A percentile compares a stretch with the other conserved stretches of the same genome.
Evolutionary conservation across 2,888 invertebrate species (phyloP).

Genomic region (Spodoptera picta): DNA sequence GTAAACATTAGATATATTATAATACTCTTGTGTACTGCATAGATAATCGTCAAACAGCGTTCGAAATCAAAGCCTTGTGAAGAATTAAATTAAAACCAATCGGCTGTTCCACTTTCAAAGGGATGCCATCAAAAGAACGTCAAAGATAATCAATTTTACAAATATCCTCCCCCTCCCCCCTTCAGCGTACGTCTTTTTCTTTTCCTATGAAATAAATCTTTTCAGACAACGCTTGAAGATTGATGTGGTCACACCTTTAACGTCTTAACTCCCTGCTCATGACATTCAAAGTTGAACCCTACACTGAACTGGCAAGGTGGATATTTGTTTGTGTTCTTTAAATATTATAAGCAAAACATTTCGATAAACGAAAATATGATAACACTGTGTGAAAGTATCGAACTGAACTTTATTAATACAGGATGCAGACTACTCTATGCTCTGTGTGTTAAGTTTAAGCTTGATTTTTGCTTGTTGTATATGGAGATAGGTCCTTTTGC

Average conservation of each 20-base stretch:
- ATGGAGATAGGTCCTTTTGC: slow-evolving; percentile 58
- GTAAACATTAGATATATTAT: background rate
- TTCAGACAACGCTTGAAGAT: slow-evolving; percentile 68
- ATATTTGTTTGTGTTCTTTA: slow-evolving; percentile 18
- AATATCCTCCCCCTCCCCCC: slow-evolving; percentile 74
- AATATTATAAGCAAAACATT: slow-evolving; percentile 4
- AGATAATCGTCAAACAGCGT: slow-evolving; percentile 74
- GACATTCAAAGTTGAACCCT: slow-evolving; percentile 34
- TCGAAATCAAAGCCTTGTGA: slow-evolving; percentile 68
- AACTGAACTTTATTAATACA: slow-evolving; percentile 79
- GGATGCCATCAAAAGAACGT: slow-evolving; percentile 80
- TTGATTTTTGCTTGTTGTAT: slow-evolving; percentile 31
- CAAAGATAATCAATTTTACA: slow-evolving; percentile 87
- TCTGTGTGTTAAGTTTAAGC: slow-evolving; percentile 17
- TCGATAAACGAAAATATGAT: slow-evolving; percentile 72
- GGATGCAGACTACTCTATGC: slow-evolving; percentile 36
- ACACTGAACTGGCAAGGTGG: fast-evolving
- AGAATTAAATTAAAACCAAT: slow-evolving; percentile 85
- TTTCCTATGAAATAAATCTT: slow-evolving; percentile 80
- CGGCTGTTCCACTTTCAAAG: slow-evolving; percentile 72
- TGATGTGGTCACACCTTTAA: slow-evolving; percentile 21
- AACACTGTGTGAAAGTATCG: slow-evolving; percentile 83
- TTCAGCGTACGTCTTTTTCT: slow-evolving; percentile 74
- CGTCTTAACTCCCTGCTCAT: slow-evolving; percentile 24
- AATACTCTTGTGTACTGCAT: slow-evolving; percentile 70